Evolutionary conservation across 2,797 vertebrate genomes (phyloP).

Genomic region (Enteromius unitaeniatus): DNA sequence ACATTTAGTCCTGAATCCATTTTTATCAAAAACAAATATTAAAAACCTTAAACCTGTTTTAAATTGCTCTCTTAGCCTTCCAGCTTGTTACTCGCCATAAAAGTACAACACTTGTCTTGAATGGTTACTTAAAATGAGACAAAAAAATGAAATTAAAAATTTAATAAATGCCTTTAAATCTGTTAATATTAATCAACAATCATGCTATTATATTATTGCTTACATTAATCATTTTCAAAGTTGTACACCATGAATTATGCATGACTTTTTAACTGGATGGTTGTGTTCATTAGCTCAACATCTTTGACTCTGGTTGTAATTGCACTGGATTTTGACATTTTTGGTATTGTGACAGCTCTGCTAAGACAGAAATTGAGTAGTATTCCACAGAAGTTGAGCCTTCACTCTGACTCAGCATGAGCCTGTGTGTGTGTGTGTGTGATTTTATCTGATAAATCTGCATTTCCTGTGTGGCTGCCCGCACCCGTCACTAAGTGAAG

Average conservation of each 20-base stretch:
- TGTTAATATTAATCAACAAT: background rate
- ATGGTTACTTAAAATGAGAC: background rate
- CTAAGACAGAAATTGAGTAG: background rate
- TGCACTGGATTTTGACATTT: background rate
- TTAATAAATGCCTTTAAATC: background rate
- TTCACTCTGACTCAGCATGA: background rate
- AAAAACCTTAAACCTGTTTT: background rate
- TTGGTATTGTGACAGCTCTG: background rate
- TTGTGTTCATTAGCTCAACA: background rate
- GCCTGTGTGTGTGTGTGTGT: background rate
- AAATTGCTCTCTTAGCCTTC: background rate
- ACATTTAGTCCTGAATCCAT: background rate
- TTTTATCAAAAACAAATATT: background rate
- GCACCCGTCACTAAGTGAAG: slow-evolving; percentile 31
- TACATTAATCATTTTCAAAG: background rate
- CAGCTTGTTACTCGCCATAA: background rate
- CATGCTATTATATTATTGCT: background rate
- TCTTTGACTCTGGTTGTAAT: background rate
- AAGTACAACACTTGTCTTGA: background rate
- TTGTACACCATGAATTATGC: background rate
- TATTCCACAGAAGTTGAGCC: background rate
- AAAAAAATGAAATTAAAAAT: background rate
- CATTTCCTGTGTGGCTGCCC: slow-evolving; percentile 28
- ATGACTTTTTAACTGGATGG: background rate
- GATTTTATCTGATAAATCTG: slow-evolving; percentile 14